Conservation (phyloP, 2,888 invertebrate genomes). For the Parascotia fuliginaria region DNA sequence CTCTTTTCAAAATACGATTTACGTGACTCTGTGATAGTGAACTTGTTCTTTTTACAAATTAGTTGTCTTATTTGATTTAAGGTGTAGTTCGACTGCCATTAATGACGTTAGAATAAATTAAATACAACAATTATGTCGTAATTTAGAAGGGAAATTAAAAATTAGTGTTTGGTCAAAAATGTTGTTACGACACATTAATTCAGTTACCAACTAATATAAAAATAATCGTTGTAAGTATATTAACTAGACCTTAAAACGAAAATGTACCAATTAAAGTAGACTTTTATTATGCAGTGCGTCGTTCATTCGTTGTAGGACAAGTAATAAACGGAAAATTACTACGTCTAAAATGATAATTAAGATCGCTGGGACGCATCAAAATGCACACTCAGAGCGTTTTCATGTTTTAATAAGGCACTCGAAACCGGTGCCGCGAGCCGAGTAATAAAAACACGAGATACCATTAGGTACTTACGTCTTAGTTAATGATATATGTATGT, state of each 20-base stretch:
- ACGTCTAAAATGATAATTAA: conserved; percentile 67
- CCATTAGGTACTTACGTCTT: conserved; percentile 52
- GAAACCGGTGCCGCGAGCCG: conserved; percentile 59
- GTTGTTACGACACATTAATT: conserved; percentile 40
- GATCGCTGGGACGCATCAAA: conserved; percentile 63
- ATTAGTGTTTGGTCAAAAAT: conserved; percentile 41
- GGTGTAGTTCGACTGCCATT: conserved; percentile 9
- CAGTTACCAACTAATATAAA: conserved; percentile 45
- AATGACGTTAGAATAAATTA: neutral
- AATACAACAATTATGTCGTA: conserved; percentile 1
- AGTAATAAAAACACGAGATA: conserved; percentile 60
- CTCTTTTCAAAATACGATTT: conserved; percentile 16
- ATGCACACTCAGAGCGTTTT: conserved; percentile 51
- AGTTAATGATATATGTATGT: conserved; percentile 56
- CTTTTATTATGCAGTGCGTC: conserved; percentile 58
- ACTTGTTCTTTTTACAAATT: conserved; percentile 6
- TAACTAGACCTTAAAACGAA: conserved; percentile 69
- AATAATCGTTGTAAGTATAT: conserved; percentile 66
- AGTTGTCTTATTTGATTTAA: neutral
- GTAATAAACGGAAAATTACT: conserved; percentile 72
- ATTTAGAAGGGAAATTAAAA: conserved; percentile 16
- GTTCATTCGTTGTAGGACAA: conserved; percentile 62
- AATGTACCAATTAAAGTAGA: conserved; percentile 72
- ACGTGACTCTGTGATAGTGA: conserved; percentile 6
- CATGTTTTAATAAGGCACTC: conserved; percentile 50